Conservation (phyloP, 2,888 invertebrate genomes). For the Pecten maximus region DNA sequence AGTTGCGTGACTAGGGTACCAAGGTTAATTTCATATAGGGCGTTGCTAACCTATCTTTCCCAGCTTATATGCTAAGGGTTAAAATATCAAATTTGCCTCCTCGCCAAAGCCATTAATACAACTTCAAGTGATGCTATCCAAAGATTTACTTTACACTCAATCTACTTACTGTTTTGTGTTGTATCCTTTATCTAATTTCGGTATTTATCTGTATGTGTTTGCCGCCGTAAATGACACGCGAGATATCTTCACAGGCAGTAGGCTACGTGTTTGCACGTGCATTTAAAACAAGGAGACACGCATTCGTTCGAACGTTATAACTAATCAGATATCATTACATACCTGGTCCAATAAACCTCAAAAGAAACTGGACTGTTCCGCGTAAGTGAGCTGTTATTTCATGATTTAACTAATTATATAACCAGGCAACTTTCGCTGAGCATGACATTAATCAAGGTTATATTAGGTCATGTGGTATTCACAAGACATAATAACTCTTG, state of each 20-base stretch:
- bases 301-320: not conserved
- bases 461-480: too few species aligned
- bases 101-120: not conserved
- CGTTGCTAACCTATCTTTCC: not conserved
- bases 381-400: too few species aligned
- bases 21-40: not conserved
- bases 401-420: too few species aligned
- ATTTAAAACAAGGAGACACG: not conserved
- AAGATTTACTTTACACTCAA: not conserved
- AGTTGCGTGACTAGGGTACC: too few species aligned
- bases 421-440: too few species aligned
- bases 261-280: not conserved
- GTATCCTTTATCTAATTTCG: not conserved
- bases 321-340: not conserved
- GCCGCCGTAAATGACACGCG: not conserved
- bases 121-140: not conserved
- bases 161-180: not conserved
- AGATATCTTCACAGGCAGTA: not conserved
- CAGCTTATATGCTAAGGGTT: not conserved
- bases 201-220: not conserved
- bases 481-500: too few species aligned
- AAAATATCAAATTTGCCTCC: not conserved
- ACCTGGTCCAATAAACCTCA: not conserved
- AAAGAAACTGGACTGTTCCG: not conserved
- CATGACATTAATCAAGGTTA: too few species aligned